phyloP scores from a whole-genome alignment of 2,113 vertebrate species.

The Ascaphus truei region DNA sequence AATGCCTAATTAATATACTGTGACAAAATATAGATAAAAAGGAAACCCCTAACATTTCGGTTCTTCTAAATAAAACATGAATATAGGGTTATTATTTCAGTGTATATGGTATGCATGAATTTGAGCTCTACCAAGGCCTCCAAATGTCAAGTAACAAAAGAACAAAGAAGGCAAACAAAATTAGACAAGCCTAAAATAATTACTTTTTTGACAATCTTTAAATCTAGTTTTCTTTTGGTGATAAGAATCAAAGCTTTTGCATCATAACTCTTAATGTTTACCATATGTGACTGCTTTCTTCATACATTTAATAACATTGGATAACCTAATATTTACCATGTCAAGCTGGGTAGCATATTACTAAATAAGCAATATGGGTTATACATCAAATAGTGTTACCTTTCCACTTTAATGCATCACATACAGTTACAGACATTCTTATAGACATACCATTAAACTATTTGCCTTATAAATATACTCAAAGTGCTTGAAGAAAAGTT shows the following conservation, averaged over 20 bases:
- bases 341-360: neutral
- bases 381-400: neutral
- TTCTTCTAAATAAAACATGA: neutral
- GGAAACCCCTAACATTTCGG: too few relatives aligned
- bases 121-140: neutral
- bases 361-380: neutral
- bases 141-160: neutral
- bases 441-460: neutral
- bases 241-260: slow-evolving; percentile 20
- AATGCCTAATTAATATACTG: too few relatives aligned
- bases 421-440: neutral
- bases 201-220: slow-evolving; percentile 21
- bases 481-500: neutral
- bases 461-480: neutral
- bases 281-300: neutral
- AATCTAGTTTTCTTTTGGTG: slow-evolving; percentile 11
- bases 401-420: neutral
- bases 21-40: too few relatives aligned
- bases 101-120: neutral
- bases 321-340: slow-evolving; percentile 10
- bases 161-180: neutral
- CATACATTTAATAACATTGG: neutral
- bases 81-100: neutral
- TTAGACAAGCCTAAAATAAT: neutral
- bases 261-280: slow-evolving; percentile 29